phyloP scores from a whole-genome alignment of 2,797 vertebrate species.

The Antrozous pallidus region DNA sequence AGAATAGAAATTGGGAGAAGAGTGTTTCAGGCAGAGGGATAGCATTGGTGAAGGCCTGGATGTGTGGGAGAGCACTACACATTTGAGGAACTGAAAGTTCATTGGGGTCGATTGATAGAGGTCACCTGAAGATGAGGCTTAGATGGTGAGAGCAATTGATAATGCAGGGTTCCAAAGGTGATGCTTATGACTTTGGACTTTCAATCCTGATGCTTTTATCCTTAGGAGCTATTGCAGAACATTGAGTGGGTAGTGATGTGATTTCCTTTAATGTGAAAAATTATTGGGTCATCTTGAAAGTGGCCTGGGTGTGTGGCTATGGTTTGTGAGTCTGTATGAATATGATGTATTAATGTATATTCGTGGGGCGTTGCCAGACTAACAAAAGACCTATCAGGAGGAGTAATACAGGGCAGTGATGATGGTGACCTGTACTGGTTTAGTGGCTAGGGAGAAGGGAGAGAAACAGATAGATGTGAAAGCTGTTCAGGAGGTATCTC shows the following conservation, averaged over 20 bases:
- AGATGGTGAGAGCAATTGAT: neutral
- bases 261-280: conserved; percentile 5
- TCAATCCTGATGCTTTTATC: neutral
- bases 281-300: conserved; percentile 27
- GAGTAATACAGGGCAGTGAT: neutral
- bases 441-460: neutral
- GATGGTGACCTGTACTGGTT: neutral
- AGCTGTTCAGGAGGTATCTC: neutral
- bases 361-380: neutral
- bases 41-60: neutral
- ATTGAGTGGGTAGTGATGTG: neutral
- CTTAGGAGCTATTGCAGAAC: conserved; percentile 12
- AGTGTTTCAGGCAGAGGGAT: neutral
- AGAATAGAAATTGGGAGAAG: neutral
- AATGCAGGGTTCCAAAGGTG: neutral
- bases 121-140: neutral
- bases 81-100: conserved; percentile 1
- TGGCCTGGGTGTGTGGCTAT: conserved; percentile 16
- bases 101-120: neutral
- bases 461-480: neutral
- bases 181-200: conserved; percentile 37
- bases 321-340: neutral
- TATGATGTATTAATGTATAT: neutral
- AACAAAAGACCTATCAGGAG: neutral
- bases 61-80: neutral